phyloP scores from a whole-genome alignment of 2,113 vertebrate species.

The Neodon shergylaensis region DNA sequence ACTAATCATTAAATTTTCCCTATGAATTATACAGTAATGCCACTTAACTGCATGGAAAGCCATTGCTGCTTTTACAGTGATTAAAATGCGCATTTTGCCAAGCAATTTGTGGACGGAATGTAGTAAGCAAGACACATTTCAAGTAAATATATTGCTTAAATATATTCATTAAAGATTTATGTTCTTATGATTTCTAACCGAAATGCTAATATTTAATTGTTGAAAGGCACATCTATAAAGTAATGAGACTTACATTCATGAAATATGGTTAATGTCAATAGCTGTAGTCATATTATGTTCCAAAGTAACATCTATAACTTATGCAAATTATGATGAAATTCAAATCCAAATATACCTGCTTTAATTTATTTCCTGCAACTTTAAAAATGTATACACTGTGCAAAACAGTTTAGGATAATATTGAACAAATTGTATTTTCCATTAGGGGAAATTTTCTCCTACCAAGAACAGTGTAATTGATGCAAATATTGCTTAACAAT shows the following conservation, averaged over 20 bases:
- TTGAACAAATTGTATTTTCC: not conserved
- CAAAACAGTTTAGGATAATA: not conserved
- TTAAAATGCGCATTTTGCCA: slow-evolving; percentile 50
- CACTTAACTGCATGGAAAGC: slow-evolving; percentile 12
- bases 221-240: not conserved
- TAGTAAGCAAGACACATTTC: slow-evolving; percentile 26
- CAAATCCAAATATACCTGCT: not conserved
- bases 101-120: slow-evolving; percentile 4
- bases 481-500: not conserved
- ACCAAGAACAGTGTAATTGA: not conserved
- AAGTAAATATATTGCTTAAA: slow-evolving; percentile 48
- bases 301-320: not conserved
- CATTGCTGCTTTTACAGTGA: slow-evolving; percentile 45
- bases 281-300: not conserved
- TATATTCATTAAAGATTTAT: slow-evolving; percentile 39
- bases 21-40: slow-evolving; percentile 8
- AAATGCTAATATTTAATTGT: slow-evolving; percentile 6
- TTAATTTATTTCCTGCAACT: not conserved
- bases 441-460: not conserved
- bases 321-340: slow-evolving; percentile 31
- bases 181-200: slow-evolving; percentile 19
- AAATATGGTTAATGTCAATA: not conserved
- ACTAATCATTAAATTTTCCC: slow-evolving; percentile 18
- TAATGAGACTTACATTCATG: not conserved
- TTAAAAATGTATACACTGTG: not conserved